Evolutionary conservation across 2,888 invertebrate species (phyloP), one percentile per base, ranked within the genome.

Genomic region (Rhingia campestris): DNA sequence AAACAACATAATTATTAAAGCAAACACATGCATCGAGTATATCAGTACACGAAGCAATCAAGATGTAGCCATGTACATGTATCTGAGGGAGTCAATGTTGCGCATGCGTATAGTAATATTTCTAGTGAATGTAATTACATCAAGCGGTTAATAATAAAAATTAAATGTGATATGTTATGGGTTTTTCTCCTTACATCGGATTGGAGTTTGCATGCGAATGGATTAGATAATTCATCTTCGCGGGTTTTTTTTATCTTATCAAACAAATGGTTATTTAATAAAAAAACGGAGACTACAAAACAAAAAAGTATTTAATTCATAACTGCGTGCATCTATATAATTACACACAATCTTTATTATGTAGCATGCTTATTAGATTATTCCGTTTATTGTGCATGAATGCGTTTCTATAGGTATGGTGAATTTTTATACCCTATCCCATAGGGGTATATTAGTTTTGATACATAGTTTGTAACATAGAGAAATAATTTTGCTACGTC

Each of bases 111-210:
- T 51, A 22, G 22, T 41, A 6, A 54, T 67, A 33, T 61, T 35
- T 61, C 9, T 1, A 14, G n/a, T 35, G 32, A 47, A 35, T 61
- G 45, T 39, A 64, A 73, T 73, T 63, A 63, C 22, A 35, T 12
- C 45, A 22, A 43, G 43, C 37, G 12, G 56, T 45, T 64, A 41
- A 32, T 37, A 3, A n/a, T 37, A 7, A 37, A 47, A 14, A 63
- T 63, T 37, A 1, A 64, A 54, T n/a, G 45, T 22, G 73, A 56
- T 56, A 64, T 14, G 35, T 64, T 73, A 73, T 47, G 47, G 22
- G 45, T 6, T 61, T 69, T 49, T 76, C 45, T 67, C 59, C 59
- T 67, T 43, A 51, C 35, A 10, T 61, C 37, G 45, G 37, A 33
- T 39, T 45, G 33, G 54, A 54, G 56, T 63, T 41, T 6, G 4